These are phyloP conservation scores for Amblyjoppa proteus DNA, from an alignment of 2,888 invertebrate genomes.

Conservation along the genomic window DNA sequence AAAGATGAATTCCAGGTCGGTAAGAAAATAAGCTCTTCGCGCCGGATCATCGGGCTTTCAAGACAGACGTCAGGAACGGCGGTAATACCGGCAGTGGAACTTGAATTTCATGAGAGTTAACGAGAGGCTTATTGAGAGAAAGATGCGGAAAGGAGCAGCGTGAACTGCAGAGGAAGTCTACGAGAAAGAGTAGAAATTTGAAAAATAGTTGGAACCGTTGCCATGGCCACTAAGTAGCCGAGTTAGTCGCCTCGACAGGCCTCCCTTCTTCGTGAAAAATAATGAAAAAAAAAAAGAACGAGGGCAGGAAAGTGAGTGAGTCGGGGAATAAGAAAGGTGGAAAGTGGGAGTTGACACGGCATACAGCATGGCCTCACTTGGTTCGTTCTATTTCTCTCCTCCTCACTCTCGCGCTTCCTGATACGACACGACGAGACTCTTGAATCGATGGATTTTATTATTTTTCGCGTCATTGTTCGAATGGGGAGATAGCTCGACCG, in stretches of 20 bases:
- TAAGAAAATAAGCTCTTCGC: not conserved
- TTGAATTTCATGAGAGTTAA: slow-evolving; percentile 4
- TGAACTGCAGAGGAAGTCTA: slow-evolving; percentile 18
- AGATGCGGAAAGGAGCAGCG: slow-evolving; percentile 29
- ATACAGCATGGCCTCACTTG: slow-evolving; percentile 28
- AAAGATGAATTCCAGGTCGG: not conserved
- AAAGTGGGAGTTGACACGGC: slow-evolving; percentile 43
- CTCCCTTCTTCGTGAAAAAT: slow-evolving; percentile 10
- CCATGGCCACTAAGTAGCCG: slow-evolving; percentile 75
- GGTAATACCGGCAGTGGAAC: not conserved
- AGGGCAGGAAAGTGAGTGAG: not conserved
- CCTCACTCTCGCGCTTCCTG: not conserved
- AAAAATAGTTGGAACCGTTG: slow-evolving; percentile 77
- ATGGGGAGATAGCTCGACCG: slow-evolving; percentile 45
- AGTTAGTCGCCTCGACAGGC: slow-evolving; percentile 64
- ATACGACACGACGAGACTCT: slow-evolving; percentile 18
- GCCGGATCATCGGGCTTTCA: not conserved
- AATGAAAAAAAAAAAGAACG: slow-evolving; percentile 11
- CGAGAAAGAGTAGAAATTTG: slow-evolving; percentile 61
- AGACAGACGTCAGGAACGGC: not conserved
- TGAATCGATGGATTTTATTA: slow-evolving; percentile 70
- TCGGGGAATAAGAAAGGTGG: slow-evolving; percentile 16
- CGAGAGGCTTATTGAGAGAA: slow-evolving; percentile 16
- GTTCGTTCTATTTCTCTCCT: slow-evolving; percentile 27
- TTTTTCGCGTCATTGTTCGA: slow-evolving; percentile 66